phyloP scores from a whole-genome alignment of 2,797 vertebrate genomes.

The Molothrus ater region DNA sequence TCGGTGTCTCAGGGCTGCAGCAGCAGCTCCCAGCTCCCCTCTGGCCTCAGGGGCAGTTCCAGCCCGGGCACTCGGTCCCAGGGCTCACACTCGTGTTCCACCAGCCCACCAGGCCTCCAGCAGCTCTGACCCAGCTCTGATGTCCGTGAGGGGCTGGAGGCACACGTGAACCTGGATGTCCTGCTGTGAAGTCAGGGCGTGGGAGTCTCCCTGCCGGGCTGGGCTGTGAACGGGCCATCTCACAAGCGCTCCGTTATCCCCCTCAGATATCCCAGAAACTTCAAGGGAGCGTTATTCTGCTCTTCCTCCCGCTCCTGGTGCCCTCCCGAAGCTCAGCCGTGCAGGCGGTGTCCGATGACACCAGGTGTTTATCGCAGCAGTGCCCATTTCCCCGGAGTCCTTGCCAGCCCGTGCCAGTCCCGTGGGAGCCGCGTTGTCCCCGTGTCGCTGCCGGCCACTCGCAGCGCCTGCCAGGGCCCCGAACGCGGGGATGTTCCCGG shows the following conservation, averaged over 20 bases:
- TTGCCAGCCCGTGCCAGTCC: rapidly evolving
- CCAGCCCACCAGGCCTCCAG: rapidly evolving
- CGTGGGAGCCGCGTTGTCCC: not conserved
- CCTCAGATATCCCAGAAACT: not conserved
- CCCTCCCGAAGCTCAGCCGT: rapidly evolving
- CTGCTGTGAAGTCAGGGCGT: rapidly evolving
- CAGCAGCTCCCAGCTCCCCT: not conserved
- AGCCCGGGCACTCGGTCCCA: rapidly evolving
- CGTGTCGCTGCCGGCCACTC: not conserved
- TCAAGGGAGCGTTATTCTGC: not conserved
- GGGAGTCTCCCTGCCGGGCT: rapidly evolving
- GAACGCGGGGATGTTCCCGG: not conserved
- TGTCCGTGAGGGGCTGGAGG: rapidly evolving
- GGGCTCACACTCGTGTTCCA: not conserved
- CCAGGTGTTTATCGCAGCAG: rapidly evolving
- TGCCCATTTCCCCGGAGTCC: rapidly evolving
- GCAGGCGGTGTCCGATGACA: rapidly evolving
- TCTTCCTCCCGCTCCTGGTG: not conserved
- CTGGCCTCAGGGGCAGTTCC: not conserved
- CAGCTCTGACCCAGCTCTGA: rapidly evolving
- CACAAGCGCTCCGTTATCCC: not conserved
- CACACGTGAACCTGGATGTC: rapidly evolving
- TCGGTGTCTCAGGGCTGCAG: rapidly evolving
- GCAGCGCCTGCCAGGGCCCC: not conserved
- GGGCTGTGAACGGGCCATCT: rapidly evolving